phyloP scores from a whole-genome alignment of 2,113 vertebrate species.

The Lophura nycthemera region DNA sequence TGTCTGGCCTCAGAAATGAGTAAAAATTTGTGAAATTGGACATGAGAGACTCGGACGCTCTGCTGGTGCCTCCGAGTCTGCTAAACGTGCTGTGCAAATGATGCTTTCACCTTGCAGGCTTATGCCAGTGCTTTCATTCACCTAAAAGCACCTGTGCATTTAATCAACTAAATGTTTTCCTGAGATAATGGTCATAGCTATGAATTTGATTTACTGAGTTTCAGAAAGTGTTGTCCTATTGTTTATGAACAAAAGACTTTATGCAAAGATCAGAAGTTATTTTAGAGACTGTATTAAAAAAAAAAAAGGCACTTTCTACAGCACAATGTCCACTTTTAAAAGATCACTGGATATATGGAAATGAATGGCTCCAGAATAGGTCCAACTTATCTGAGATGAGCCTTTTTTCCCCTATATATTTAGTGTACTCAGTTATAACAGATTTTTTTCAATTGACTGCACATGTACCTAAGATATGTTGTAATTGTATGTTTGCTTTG shows the following conservation, averaged over 20 bases:
- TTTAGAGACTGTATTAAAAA: neutral
- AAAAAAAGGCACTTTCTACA: neutral
- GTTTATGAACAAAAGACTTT: neutral
- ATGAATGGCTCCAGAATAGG: neutral
- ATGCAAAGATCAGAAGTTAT: neutral
- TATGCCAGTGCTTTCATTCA: neutral
- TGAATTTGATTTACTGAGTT: slow-evolving; percentile 2
- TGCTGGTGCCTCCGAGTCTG: neutral
- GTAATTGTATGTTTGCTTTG: neutral
- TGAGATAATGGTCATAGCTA: neutral
- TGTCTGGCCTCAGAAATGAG: neutral
- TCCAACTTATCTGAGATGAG: neutral
- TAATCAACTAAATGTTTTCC: slow-evolving; percentile 24
- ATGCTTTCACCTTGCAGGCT: neutral
- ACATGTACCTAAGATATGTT: neutral
- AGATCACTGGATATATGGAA: neutral
- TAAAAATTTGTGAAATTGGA: neutral
- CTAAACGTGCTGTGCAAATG: neutral
- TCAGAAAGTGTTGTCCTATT: neutral
- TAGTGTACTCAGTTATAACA: neutral
- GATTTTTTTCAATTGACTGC: neutral
- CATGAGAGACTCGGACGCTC: accelerated
- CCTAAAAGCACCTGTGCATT: neutral
- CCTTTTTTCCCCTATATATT: neutral
- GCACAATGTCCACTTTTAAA: neutral